These are phyloP conservation scores for Drosophila dives DNA, from an alignment of 2,888 invertebrate genomes.

Conservation along the genomic window DNA sequence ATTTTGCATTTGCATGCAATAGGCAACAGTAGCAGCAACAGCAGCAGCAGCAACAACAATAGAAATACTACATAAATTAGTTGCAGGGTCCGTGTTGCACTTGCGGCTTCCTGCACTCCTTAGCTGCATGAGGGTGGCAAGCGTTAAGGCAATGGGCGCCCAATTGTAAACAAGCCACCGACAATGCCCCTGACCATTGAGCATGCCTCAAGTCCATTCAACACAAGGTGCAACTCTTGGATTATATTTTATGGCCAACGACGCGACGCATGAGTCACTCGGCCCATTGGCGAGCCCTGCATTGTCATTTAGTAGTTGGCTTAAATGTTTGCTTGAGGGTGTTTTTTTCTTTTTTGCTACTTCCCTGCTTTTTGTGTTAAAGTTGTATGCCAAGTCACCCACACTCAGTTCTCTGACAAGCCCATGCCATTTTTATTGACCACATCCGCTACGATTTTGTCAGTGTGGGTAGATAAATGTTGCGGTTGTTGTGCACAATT, in stretches of 20 bases:
- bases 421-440: constrained; percentile 55
- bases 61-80: constrained; percentile 69
- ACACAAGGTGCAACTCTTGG: constrained; percentile 23
- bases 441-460: constrained; percentile 58
- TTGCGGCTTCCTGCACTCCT: constrained; percentile 41
- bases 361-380: constrained; percentile 23
- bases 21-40: constrained; percentile 28
- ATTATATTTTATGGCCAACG: constrained; percentile 36
- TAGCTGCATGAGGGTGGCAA: constrained; percentile 34
- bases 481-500: constrained; percentile 30
- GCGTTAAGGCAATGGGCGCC: constrained; percentile 22
- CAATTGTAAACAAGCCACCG: constrained; percentile 1
- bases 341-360: background rate
- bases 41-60: constrained; percentile 15
- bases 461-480: constrained; percentile 28
- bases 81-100: constrained; percentile 65
- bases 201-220: constrained; percentile 31
- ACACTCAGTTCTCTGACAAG: constrained; percentile 58
- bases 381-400: constrained; percentile 54
- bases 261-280: constrained; percentile 54
- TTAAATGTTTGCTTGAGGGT: constrained; percentile 14
- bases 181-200: constrained; percentile 32
- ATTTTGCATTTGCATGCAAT: constrained; percentile 63
- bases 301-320: constrained; percentile 52
- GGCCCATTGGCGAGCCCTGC: constrained; percentile 29